Base-by-base conservation (phyloP, 2,888 invertebrate species). In the Macaria notata region DNA sequence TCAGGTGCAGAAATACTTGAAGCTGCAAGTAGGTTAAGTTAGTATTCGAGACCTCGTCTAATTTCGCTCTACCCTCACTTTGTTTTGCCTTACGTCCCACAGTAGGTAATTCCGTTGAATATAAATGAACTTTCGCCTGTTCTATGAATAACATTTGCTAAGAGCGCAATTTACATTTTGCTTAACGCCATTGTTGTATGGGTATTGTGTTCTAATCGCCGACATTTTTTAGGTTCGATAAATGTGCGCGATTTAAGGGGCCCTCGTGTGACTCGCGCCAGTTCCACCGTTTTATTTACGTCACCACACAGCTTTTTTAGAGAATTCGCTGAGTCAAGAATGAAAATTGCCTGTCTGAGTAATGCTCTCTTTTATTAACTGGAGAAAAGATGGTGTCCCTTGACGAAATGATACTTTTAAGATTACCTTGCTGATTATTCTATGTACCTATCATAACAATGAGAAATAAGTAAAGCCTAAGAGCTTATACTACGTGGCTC, bases 131-230 rank as follows among this genome's bases (percentile, higher is more conserved):
- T 76, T 82, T 72, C 76, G 76, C 80, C 76, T 78, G 71, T 80
- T 82, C 84, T 79, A 84, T 84, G 84, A 84, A 86, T 86, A 86
- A 85, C 78, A 85, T 86, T 86, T 81, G 67, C 79, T 78, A 76
- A 79, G 76, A 82, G 73, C 70, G 61, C 75, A 76, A 85, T 84
- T 84, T 86, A 78, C 81, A 84, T 84, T 69, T 80, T 76, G 71
- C 78, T 76, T 72, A 69, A 69, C 70, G 69, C 67, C 65, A 71
- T 72, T 73, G 66, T 66, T 71, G 64, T 76, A 68, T 61, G 54
- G 51, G 46, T 75, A 76, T 75, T 74, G 71, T 72, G 66, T 70
- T 68, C 68, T 70, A 73, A 73, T 71, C 67, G 53, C 58, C 50
- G 36, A 54, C 56, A 65, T 66, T 73, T 72, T 72, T 68, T 62